Evolutionary conservation across 2,797 vertebrate species (phyloP), one percentile per base, ranked within the genome.

Genomic region (Bovichtus variegatus): DNA sequence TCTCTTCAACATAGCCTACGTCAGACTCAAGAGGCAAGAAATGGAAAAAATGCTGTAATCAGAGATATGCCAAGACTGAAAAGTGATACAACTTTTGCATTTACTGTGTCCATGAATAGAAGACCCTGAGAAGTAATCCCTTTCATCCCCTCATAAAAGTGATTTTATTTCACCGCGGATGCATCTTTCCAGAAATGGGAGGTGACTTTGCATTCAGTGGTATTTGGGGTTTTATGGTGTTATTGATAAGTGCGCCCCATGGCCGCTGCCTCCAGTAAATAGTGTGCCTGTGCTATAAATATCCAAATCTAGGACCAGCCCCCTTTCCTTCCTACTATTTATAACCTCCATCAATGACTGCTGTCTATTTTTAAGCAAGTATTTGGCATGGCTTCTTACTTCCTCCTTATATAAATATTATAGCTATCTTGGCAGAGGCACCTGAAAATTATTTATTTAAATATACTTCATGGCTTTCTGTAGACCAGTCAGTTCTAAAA

Each of bases 251-350:
- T 72, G 21, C 66, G 78, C 31, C 78, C 55, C 62, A 46, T 63
- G 57, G 59, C 78, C 81, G 76, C 71, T 74, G 68, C 75, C 88
- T 83, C 77, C 82, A 76, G 74, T 90, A 83, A 89, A 90, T 84
- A 89, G 77, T 84, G 79, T 74, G 36, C 73, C 54, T 62, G 54
- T 55, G 74, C 91, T 92, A 93, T 92, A 93, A 94, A 93, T 94
- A 94, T 59, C 76, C 16, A 38, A 18, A 61, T 59, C 68, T 68
- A 85, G 83, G 86, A 86, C 77, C 84, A 74, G 82, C 80, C 89
- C 78, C 43, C 81, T 86, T 90, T 81, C 84, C 85, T 89, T 86
- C 80, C 84, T 80, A 88, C 91, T 95, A 93, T 94, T 94, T 93
- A 86, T 93, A 94, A 68, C 74, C 50, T 57, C 90, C 83, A 91